Evolutionary conservation across 53 echinoderm and acorn worm genomes (phyloP).

Genomic region (Luidia sarsii): DNA sequence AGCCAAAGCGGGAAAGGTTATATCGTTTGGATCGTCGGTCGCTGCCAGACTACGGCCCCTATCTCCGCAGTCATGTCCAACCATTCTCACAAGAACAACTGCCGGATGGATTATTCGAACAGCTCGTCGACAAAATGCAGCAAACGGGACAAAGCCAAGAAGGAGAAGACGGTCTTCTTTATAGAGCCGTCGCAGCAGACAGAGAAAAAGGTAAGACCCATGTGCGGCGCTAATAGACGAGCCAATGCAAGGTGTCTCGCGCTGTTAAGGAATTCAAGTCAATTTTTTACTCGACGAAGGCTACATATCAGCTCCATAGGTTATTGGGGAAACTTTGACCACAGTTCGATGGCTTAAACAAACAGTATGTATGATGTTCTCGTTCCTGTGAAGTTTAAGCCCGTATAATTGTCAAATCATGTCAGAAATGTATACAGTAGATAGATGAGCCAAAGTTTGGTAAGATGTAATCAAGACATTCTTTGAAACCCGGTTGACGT

Average conservation of each 20-base stretch:
- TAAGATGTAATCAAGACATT: too few relatives aligned
- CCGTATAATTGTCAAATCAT: too few relatives aligned
- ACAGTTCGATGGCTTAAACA: neutral
- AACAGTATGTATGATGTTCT: neutral
- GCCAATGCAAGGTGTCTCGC: too few relatives aligned
- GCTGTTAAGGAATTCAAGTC: too few relatives aligned
- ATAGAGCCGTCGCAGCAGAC: slow-evolving; percentile 14
- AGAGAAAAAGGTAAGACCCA: slow-evolving; percentile 30
- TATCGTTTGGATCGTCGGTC: neutral
- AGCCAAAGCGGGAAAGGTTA: slow-evolving; percentile 2
- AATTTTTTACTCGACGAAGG: too few relatives aligned
- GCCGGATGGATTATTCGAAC: slow-evolving; percentile 36
- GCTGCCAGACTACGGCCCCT: neutral
- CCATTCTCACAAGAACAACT: slow-evolving; percentile 33
- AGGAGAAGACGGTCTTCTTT: slow-evolving; percentile 40
- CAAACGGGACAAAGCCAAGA: slow-evolving; percentile 28
- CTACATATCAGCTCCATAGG: too few relatives aligned
- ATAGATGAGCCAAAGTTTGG: too few relatives aligned
- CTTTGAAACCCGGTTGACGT: too few relatives aligned
- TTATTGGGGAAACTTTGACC: neutral
- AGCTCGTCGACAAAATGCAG: slow-evolving; percentile 10
- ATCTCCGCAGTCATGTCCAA: slow-evolving; percentile 30
- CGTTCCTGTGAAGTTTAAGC: neutral
- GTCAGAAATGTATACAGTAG: too few relatives aligned
- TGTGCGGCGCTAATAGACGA: too few relatives aligned